phyloP scores from a whole-genome alignment of 2,797 vertebrate species.

The Calcarius lapponicus region DNA sequence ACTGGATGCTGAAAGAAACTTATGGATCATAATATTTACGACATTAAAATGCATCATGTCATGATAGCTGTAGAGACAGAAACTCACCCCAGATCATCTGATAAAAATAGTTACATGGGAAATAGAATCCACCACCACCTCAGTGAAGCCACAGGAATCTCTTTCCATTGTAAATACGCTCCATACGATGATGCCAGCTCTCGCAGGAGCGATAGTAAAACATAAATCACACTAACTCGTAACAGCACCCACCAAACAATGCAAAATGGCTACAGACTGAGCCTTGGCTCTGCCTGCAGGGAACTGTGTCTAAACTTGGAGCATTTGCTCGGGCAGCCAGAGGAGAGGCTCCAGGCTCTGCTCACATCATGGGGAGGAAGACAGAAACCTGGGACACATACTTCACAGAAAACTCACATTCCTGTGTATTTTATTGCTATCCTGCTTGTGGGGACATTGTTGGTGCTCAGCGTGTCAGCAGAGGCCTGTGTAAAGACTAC shows the following conservation, averaged over 20 bases:
- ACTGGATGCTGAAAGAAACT: neutral
- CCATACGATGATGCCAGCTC: neutral
- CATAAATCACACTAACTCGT: slow-evolving; percentile 34
- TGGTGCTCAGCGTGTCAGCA: neutral
- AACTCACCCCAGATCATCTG: neutral
- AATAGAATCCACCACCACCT: slow-evolving; percentile 32
- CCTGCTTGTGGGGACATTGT: neutral
- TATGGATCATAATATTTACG: rapidly evolving
- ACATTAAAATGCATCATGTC: neutral
- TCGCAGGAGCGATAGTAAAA: neutral
- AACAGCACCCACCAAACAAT: slow-evolving; percentile 42
- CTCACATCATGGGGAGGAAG: neutral
- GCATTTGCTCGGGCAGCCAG: neutral
- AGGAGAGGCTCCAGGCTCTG: neutral
- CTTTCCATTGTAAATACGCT: neutral
- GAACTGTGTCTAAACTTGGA: neutral
- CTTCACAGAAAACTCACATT: neutral
- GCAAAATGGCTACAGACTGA: neutral
- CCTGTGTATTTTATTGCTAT: neutral
- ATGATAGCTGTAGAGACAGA: neutral
- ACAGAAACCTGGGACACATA: neutral
- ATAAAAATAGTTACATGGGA: slow-evolving; percentile 27
- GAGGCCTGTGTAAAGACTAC: neutral
- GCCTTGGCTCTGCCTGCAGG: neutral
- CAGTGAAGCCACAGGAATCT: slow-evolving; percentile 1